Base-by-base conservation (phyloP, 2,888 invertebrate genomes). In the Phortica magna region DNA sequence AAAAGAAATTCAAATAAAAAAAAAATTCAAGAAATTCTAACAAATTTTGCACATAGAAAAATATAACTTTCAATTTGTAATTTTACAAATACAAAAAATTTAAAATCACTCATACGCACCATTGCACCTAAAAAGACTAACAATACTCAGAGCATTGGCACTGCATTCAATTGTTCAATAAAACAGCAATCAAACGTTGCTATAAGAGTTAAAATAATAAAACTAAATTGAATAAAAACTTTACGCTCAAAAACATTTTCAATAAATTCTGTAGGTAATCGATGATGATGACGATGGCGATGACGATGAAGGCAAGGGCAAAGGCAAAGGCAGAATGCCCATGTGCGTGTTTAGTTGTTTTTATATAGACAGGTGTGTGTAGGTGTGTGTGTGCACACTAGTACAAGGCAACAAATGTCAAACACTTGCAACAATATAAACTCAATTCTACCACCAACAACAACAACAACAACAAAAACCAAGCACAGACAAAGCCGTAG, bases 71-170 rank as follows among this genome's bases (percentile, higher is more conserved):
- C 19, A n/a, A 55, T 4, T 48, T 48, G 1, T 12, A 78, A 77
- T 78, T 84, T 80, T 31, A 4, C 3, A 76, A 79, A 81, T 48
- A 6, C 9, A 48, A 3, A 48, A 83, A 82, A 84, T 84, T 86
- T 79, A 84, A 86, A 86, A 81, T 83, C 78, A 83, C 77, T 80
- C 84, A 83, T 79, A 84, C 83, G 83, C 84, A 83, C 83, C 83
- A 78, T 78, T 83, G 79, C 74, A 73, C 12, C 7, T 31, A 39
- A 4, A 14, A 2, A 65, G 7, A 31, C 17, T 14, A 55, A 2
- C 6, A 55, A 17, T 10, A 55, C 55, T 17, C 31, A n/a, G n/a
- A n/a, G n/a, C n/a, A 31, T 31, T 10, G 61, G 7, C 10, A 22
- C 61, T 7, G 14, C 61, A 19, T 64, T 19, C 22, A 64, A 19